A percentile compares a stretch with the other conserved stretches of the same genome.
Evolutionary conservation across 1,140 invertebrate genomes (phyloP).

Genomic region (Coelopa frigida): DNA sequence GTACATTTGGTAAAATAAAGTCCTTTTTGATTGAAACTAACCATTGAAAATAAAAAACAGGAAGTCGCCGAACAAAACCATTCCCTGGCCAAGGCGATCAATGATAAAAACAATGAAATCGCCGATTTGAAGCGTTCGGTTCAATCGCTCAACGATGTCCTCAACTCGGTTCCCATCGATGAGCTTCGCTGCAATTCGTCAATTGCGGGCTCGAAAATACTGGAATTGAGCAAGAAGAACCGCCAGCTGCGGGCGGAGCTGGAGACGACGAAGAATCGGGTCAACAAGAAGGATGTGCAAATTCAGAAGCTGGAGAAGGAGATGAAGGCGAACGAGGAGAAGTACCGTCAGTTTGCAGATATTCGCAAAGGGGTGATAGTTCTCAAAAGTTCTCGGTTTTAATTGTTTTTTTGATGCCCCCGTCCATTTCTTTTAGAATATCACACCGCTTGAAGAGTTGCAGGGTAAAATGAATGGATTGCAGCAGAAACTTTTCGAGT

Average conservation of each 20-base stretch:
- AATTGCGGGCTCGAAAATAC: conserved; percentile 50
- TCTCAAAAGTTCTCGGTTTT: background rate
- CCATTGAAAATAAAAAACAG: background rate
- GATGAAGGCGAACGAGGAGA: conserved; percentile 31
- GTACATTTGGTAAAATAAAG: too few species aligned
- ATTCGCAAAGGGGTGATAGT: background rate
- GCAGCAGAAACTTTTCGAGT: conserved; percentile 58
- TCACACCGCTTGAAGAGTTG: conserved; percentile 47
- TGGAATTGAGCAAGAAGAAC: conserved; percentile 53
- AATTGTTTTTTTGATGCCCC: background rate
- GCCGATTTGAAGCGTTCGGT: conserved; percentile 47
- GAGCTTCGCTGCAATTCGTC: conserved; percentile 48
- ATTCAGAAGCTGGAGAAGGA: conserved; percentile 46
- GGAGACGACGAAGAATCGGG: conserved; percentile 44
- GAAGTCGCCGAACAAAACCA: conserved; percentile 28
- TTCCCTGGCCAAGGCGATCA: conserved; percentile 22
- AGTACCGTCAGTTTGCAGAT: conserved; percentile 15
- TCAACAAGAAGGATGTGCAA: conserved; percentile 37
- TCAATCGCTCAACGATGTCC: conserved; percentile 46
- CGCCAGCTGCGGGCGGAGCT: conserved; percentile 49
- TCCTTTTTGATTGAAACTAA: background rate
- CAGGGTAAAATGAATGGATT: conserved; percentile 52
- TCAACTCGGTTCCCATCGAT: conserved; percentile 46
- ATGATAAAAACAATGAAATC: conserved; percentile 48
- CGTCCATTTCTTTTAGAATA: background rate